Evolutionary conservation across 2,113 vertebrate genomes (phyloP).

Genomic region (Rhynchopsitta pachyrhyncha): DNA sequence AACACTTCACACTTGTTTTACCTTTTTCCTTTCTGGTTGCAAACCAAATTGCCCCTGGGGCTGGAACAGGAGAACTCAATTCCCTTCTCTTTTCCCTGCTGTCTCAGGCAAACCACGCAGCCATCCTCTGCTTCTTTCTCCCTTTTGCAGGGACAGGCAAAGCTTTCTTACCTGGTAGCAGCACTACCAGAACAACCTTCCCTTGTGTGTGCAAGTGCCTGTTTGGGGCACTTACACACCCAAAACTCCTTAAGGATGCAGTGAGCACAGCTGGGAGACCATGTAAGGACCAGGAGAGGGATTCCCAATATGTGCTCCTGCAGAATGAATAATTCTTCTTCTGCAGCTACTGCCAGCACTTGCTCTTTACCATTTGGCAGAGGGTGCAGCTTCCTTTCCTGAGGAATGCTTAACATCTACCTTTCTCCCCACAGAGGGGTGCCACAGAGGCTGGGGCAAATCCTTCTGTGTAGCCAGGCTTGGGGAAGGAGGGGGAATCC

Average conservation of each 20-base stretch:
- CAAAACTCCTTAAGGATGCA: not conserved
- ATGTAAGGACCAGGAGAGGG: not conserved
- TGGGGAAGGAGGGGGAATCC: not conserved
- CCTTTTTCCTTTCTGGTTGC: not conserved
- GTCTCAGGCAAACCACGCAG: not conserved
- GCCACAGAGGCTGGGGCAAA: not conserved
- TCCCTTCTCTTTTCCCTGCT: not conserved
- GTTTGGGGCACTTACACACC: rapidly evolving
- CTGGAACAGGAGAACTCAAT: not conserved
- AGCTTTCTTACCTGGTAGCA: not conserved
- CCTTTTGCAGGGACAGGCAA: rapidly evolving
- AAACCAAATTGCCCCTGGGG: rapidly evolving
- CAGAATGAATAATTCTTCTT: not conserved
- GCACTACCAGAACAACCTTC: too few species aligned
- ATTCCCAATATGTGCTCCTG: not conserved
- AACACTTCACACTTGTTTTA: not conserved
- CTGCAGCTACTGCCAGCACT: not conserved
- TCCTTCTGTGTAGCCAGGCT: not conserved
- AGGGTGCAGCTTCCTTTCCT: not conserved
- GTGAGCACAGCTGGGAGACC: not conserved
- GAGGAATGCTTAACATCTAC: not conserved
- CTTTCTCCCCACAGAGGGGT: not conserved
- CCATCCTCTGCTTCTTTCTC: not conserved
- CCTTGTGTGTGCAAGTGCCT: not conserved
- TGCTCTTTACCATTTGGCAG: constrained; percentile 33